Evolutionary conservation across 2,113 vertebrate species (phyloP), one percentile per base, ranked within the genome.

Genomic region (Alaudala cheleensis): DNA sequence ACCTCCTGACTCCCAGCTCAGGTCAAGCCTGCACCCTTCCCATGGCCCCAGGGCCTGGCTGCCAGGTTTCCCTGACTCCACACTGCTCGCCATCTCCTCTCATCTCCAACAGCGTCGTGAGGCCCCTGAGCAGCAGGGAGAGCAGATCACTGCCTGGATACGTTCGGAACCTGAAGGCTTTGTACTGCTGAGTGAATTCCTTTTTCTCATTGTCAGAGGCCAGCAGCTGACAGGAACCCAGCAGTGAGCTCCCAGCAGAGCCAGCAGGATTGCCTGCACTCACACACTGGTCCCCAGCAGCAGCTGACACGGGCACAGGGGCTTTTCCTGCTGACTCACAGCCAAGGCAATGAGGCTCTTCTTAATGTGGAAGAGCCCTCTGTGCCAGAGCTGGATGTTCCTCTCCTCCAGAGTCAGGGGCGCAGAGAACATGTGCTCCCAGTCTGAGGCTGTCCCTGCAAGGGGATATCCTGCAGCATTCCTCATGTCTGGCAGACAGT

Each of bases 211-310:
- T 9, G 8, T 18, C 2, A 3, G 25, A 44, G 58, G 17, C 42
- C 31, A 71, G 31, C 42, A 56, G 29, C 57, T 42, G 49, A 49
- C 33, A 42, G 29, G 26, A 34, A 4, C 8, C 40, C 9, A 29
- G 28, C n/a, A 40, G 40, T 14, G 56, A 62, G 24, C 15, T 14
- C 7, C 40, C 5, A 3, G n/a, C 29, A 21, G 20, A 62, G n/a
- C 31, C 1, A 0, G 17, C 1, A 1, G 31, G 57, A 31, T 49
- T 80, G 31, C 17, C 17, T 0, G 0, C 34, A 5, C 9, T 6
- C 42, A 56, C 34, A 42, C 34, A 42, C 49, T 21, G 24, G 23
- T 24, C 17, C 24, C 49, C n/a, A 11, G 13, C 11, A 13, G 13
- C 19, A 53, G 45, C 39, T 74, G 53, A 12, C 20, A 61, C 8